phyloP scores from a whole-genome alignment of 1,140 invertebrate genomes.

The Brachystomella parvula region DNA sequence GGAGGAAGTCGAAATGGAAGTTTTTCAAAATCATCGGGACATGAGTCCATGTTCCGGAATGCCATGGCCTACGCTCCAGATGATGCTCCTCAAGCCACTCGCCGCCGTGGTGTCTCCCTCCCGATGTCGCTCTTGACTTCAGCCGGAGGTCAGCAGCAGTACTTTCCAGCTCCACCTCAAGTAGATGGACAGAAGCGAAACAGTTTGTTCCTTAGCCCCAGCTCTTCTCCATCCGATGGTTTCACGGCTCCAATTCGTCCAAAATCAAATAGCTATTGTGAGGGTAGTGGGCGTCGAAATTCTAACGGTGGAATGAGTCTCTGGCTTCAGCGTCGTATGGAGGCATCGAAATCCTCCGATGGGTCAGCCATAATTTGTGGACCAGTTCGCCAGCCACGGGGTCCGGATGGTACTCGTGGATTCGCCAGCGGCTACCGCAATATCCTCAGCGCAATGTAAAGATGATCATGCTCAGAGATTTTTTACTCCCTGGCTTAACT shows the following conservation, averaged over 20 bases:
- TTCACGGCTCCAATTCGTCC: slow-evolving; percentile 18
- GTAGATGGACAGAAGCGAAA: neutral
- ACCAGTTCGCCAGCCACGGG: slow-evolving; percentile 32
- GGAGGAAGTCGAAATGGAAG: slow-evolving; percentile 26
- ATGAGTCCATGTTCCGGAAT: slow-evolving; percentile 20
- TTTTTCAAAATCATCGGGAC: slow-evolving; percentile 22
- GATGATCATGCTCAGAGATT: no score
- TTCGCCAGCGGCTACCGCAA: slow-evolving; percentile 15
- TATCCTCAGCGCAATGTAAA: neutral
- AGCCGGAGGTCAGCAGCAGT: neutral
- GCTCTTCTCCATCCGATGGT: slow-evolving; percentile 22
- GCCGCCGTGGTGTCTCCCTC: slow-evolving; percentile 34
- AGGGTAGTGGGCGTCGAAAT: slow-evolving; percentile 24
- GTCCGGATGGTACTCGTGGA: slow-evolving; percentile 35
- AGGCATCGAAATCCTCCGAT: slow-evolving; percentile 39
- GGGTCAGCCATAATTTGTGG: slow-evolving; percentile 23
- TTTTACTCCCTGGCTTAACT: no score
- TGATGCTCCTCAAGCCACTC: neutral
- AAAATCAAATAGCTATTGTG: slow-evolving; percentile 39
- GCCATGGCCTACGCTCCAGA: neutral
- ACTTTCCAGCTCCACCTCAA: neutral
- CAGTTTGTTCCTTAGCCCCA: slow-evolving; percentile 21
- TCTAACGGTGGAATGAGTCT: slow-evolving; percentile 41
- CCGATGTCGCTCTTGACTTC: slow-evolving; percentile 18
- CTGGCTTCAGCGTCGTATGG: slow-evolving; percentile 48